Evolutionary conservation across 2,113 vertebrate genomes (phyloP).

Genomic region (Scomber japonicus): DNA sequence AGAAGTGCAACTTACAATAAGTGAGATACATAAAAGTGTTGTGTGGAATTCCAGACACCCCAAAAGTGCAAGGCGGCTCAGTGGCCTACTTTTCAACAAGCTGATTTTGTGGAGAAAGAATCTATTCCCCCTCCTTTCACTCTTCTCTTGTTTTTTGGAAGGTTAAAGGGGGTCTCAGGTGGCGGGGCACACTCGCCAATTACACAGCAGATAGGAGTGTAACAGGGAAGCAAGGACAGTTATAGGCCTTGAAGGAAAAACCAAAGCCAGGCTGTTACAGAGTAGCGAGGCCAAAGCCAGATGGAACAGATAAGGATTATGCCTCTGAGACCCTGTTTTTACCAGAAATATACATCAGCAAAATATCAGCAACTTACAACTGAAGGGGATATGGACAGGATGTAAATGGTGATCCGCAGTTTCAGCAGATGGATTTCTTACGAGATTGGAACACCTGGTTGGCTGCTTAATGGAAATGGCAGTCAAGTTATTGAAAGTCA

Average conservation of each 20-base stretch:
- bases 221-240: slow-evolving; percentile 56
- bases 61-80: slow-evolving; percentile 26
- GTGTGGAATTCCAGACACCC: not conserved
- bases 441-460: slow-evolving; percentile 36
- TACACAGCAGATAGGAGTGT: slow-evolving; percentile 76
- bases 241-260: slow-evolving; percentile 50
- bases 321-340: slow-evolving; percentile 25
- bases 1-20: not conserved
- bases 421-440: slow-evolving; percentile 10
- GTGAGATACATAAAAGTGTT: not conserved
- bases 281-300: slow-evolving; percentile 34
- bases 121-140: slow-evolving; percentile 42
- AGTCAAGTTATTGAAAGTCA: slow-evolving; percentile 6
- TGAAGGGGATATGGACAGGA: not conserved
- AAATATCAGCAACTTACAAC: not conserved
- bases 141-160: slow-evolving; percentile 35
- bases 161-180: slow-evolving; percentile 82
- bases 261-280: slow-evolving; percentile 53
- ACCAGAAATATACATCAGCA: slow-evolving; percentile 7
- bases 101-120: slow-evolving; percentile 53
- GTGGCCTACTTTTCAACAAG: slow-evolving; percentile 56
- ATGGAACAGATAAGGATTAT: slow-evolving; percentile 39
- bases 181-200: slow-evolving; percentile 77
- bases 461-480: slow-evolving; percentile 30
- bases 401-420: not conserved